phyloP scores from a whole-genome alignment of 2,888 invertebrate species.

The Drosophila yooni region DNA sequence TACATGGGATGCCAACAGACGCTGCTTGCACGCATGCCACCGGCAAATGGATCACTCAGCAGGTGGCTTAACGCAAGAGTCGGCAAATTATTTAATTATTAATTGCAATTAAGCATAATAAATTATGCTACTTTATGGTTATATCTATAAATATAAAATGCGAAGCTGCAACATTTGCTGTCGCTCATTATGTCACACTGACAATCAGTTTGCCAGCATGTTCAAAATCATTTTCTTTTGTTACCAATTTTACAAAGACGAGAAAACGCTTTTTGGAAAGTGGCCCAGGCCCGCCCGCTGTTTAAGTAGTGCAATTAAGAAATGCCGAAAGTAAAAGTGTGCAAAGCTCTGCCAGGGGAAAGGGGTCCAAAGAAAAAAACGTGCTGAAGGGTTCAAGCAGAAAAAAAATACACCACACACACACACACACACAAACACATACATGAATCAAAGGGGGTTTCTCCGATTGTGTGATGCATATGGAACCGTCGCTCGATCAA shows the following conservation, averaged over 20 bases:
- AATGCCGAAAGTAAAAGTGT: conserved; percentile 69
- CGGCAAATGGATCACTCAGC: background rate
- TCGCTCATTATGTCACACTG: conserved; percentile 44
- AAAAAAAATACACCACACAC: background rate
- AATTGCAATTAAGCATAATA: conserved; percentile 60
- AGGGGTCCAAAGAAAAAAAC: conserved; percentile 2
- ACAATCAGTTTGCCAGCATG: conserved; percentile 38
- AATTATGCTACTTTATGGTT: conserved; percentile 33
- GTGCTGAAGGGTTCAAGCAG: conserved; percentile 16
- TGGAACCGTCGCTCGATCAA: conserved; percentile 6
- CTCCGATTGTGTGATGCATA: background rate
- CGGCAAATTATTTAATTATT: conserved; percentile 45
- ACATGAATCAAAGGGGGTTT: background rate
- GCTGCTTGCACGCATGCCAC: conserved; percentile 21
- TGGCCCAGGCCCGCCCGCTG: conserved; percentile 63
- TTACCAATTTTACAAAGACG: conserved; percentile 27
- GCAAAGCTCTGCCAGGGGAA: conserved; percentile 22
- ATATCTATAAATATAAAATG: conserved; percentile 11
- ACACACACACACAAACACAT: background rate
- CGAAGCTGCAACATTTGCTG: conserved; percentile 17
- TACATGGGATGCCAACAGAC: conserved; percentile 4
- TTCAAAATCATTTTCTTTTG: conserved; percentile 45
- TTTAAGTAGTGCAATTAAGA: conserved; percentile 69
- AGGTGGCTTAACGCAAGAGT: conserved; percentile 19
- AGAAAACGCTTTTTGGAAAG: conserved; percentile 57